A percentile compares a stretch with the other conserved stretches of the same genome.
phyloP scores from a whole-genome alignment of 2,113 vertebrate species.

The Hemibagrus wyckioides region DNA sequence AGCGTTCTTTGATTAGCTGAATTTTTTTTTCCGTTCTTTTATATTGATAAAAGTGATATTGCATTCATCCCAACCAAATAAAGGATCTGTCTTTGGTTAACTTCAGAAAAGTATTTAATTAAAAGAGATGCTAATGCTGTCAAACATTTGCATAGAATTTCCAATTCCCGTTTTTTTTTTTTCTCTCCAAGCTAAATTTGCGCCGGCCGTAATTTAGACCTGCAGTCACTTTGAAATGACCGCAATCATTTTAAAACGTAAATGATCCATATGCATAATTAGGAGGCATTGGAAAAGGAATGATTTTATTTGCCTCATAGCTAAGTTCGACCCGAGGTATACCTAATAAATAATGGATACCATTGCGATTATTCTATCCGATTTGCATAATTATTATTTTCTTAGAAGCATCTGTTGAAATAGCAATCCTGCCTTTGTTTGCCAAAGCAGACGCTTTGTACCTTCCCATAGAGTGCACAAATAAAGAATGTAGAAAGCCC shows the following conservation, averaged over 20 bases:
- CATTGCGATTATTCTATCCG: conserved; percentile 74
- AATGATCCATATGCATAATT: conserved; percentile 77
- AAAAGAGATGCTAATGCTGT: conserved; percentile 53
- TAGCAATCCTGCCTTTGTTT: conserved; percentile 67
- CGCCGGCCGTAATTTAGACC: conserved; percentile 69
- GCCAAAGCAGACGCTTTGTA: conserved; percentile 50
- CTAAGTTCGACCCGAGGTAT: conserved; percentile 72
- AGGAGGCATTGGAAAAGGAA: conserved; percentile 67
- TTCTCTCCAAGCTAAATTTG: conserved; percentile 73
- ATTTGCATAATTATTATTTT: conserved; percentile 81
- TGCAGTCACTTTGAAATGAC: conserved; percentile 75
- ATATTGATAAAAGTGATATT: conserved; percentile 1
- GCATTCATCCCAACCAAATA: not conserved
- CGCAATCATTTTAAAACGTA: conserved; percentile 73
- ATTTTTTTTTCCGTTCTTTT: not conserved
- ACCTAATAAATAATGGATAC: conserved; percentile 80
- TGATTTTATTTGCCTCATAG: conserved; percentile 72
- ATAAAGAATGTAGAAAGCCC: conserved; percentile 54
- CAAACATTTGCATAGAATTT: conserved; percentile 74
- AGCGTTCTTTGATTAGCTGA: not conserved
- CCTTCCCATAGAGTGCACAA: conserved; percentile 63
- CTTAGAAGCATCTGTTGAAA: conserved; percentile 72
- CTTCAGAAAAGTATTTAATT: conserved; percentile 37
- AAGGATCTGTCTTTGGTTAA: conserved; percentile 2
- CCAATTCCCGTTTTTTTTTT: conserved; percentile 59